Evolutionary conservation across 1,140 invertebrate genomes (phyloP).

Genomic region (Popillia japonica): DNA sequence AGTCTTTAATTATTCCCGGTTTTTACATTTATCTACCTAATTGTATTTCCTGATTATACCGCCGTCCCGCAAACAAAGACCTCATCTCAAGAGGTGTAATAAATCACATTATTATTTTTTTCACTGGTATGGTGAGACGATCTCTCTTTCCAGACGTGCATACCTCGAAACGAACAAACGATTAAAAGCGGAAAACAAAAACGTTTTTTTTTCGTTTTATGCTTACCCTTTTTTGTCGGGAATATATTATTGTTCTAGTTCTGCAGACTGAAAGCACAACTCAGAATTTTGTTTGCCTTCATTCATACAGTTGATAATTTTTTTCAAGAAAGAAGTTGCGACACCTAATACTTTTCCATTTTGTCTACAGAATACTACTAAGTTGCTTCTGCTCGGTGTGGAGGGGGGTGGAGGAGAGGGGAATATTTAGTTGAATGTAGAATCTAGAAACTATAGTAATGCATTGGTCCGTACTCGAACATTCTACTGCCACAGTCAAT

Average conservation of each 20-base stretch:
- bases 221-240: not conserved
- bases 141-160: constrained; percentile 13
- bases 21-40: constrained; percentile 62
- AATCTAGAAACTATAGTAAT: too few relatives aligned
- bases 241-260: constrained; percentile 16
- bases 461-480: too few relatives aligned
- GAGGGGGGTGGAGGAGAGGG: too few relatives aligned
- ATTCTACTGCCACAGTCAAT: too few relatives aligned
- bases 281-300: not conserved
- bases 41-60: constrained; percentile 59
- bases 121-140: not conserved
- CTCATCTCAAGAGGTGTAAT: constrained; percentile 57
- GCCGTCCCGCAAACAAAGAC: constrained; percentile 48
- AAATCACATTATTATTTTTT: constrained; percentile 56
- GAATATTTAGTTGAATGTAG: too few relatives aligned
- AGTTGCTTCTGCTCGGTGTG: too few relatives aligned
- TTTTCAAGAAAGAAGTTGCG: not conserved
- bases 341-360: not conserved
- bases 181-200: constrained; percentile 23
- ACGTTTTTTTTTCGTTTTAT: not conserved
- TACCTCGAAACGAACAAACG: constrained; percentile 17
- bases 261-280: not conserved
- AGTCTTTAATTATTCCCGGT: constrained; percentile 60
- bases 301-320: not conserved
- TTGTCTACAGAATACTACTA: too few relatives aligned